Evolutionary conservation across 2,797 vertebrate genomes (phyloP).

Genomic region (Sphaeramia orbicularis): DNA sequence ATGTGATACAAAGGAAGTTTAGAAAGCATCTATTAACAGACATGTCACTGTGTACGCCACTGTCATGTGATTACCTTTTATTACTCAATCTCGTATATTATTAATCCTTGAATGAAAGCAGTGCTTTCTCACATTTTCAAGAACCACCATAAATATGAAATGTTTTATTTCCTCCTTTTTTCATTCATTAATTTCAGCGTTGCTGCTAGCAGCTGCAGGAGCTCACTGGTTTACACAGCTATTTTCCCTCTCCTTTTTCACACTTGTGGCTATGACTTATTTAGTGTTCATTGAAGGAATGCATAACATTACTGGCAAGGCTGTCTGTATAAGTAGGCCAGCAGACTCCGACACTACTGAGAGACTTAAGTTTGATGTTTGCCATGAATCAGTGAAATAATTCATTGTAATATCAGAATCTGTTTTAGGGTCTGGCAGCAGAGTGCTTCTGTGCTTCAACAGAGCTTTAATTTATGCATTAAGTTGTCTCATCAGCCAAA

Average conservation of each 20-base stretch:
- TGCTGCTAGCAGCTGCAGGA: slow-evolving; percentile 61
- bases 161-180: slow-evolving; percentile 62
- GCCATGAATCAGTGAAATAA: slow-evolving; percentile 70
- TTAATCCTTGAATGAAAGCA: slow-evolving; percentile 73
- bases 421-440: slow-evolving; percentile 59
- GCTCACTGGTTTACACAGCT: slow-evolving; percentile 45
- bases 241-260: slow-evolving; percentile 53
- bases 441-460: slow-evolving; percentile 50
- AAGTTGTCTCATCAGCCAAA: slow-evolving; percentile 59
- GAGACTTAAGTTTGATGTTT: slow-evolving; percentile 66
- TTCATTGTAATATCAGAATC: slow-evolving; percentile 70
- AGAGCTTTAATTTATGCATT: slow-evolving; percentile 68
- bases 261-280: slow-evolving; percentile 78
- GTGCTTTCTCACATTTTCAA: slow-evolving; percentile 68
- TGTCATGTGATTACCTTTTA: slow-evolving; percentile 76
- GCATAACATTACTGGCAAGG: slow-evolving; percentile 73
- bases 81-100: slow-evolving; percentile 79
- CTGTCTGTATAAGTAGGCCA: slow-evolving; percentile 77
- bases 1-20: slow-evolving; percentile 28
- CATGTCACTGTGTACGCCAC: slow-evolving; percentile 58
- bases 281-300: slow-evolving; percentile 79
- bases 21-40: slow-evolving; percentile 55
- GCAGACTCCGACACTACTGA: slow-evolving; percentile 70
- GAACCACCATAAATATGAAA: slow-evolving; percentile 80
- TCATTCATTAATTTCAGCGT: slow-evolving; percentile 72